Base-by-base conservation (phyloP, 2,797 vertebrate species). In the Crenuchus spilurus region DNA sequence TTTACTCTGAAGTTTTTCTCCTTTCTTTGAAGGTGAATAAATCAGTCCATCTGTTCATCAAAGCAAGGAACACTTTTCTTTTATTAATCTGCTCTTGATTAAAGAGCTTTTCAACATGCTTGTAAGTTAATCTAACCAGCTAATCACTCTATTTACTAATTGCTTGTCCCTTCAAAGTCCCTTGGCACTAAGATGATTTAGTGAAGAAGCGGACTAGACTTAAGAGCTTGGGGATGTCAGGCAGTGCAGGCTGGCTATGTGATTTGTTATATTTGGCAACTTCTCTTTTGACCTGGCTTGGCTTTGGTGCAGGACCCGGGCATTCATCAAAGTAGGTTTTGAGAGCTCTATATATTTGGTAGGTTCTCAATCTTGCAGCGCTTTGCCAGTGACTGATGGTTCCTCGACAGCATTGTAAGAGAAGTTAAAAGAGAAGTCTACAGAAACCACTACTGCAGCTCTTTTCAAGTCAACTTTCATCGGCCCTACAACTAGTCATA, bases 61-160 rank as follows among this genome's bases (percentile, higher is more conserved):
- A 46, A 71, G 37, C 31, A 42, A 57, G 11, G 13, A 48, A 41
- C 2, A 5, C 11, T 37, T 48, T 67, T 61, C 13, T n/a, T 6
- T 64, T 51, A 75, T 51, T 76, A 73, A 76, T 81, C 74, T 70
- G 65, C 31, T 62, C 24, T 48, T 70, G 70, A 79, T 79, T 77
- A 82, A 76, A 81, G 57, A 70, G 71, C 73, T 70, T 77, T 73
- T 75, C 80, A 67, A 71, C 74, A 77, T 84, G 79, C 69, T 64
- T 74, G 70, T 75, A 82, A 81, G 64, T 78, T 84, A 75, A 83
- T 84, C 77, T 73, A 55, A 80, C 76, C 65, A 72, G 62, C 79
- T 82, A 81, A 86, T 82, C 71, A 58, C 71, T 76, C 37, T 75
- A 69, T 67, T 61, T 68, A 54, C 80, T 84, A 83, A 85, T 86